Evolutionary conservation across 1,140 invertebrate species (phyloP).

Genomic region (Choristoneura fumiferana): DNA sequence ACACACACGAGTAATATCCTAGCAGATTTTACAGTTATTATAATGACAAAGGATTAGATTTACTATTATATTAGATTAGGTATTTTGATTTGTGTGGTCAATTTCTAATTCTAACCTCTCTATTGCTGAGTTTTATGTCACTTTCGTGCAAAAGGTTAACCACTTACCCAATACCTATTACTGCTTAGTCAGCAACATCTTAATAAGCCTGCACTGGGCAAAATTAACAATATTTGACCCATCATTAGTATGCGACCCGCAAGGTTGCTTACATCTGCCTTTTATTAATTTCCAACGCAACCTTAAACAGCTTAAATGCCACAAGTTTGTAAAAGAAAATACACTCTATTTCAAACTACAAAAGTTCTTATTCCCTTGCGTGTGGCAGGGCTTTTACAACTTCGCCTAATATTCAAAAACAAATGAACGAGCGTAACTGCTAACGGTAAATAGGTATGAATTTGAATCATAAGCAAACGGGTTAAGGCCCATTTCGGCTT

Average conservation of each 20-base stretch:
- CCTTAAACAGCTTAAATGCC: neutral
- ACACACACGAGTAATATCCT: too few species aligned
- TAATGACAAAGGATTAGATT: too few species aligned
- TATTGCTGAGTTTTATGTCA: too few species aligned
- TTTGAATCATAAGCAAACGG: neutral
- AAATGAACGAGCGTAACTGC: neutral
- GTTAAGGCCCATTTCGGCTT: neutral
- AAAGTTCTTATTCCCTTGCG: neutral
- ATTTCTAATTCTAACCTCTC: too few species aligned
- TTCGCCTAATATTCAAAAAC: neutral
- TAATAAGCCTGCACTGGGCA: neutral
- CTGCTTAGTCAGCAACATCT: neutral
- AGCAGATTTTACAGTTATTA: too few species aligned
- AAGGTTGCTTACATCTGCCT: slow-evolving; percentile 10
- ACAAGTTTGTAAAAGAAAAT: neutral
- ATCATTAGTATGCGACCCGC: slow-evolving; percentile 16
- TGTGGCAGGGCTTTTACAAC: too few species aligned
- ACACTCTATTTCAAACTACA: neutral
- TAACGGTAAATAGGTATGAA: neutral
- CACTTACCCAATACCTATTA: neutral
- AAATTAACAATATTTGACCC: slow-evolving; percentile 16
- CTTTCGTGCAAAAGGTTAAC: too few species aligned
- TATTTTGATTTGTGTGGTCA: too few species aligned
- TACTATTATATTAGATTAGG: too few species aligned
- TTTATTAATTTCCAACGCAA: neutral